A percentile compares a stretch with the other conserved stretches of the same genome.
phyloP scores from a whole-genome alignment of 2,888 invertebrate genomes.

The Nomada ferruginata region DNA sequence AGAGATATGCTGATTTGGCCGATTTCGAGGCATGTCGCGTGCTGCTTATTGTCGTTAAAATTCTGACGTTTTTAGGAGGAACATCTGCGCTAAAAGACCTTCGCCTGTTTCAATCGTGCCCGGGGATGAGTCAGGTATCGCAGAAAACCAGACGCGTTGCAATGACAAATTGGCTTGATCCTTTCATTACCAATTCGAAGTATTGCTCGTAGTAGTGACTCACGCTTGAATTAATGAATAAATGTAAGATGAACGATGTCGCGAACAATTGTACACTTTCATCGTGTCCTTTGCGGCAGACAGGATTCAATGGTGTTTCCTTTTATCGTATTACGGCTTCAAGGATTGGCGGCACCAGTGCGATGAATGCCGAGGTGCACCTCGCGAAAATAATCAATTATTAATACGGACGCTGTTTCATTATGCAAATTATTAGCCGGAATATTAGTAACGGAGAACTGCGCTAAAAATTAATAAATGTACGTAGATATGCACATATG shows the following conservation, averaged over 20 bases:
- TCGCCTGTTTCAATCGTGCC: background rate
- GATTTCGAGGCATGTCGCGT: background rate
- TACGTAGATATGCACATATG: background rate
- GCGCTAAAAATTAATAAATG: too few relatives aligned
- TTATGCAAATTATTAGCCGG: background rate
- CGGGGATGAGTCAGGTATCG: slow-evolving; percentile 5
- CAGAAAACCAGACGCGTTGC: slow-evolving; percentile 6
- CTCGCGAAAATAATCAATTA: background rate
- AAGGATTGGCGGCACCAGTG: slow-evolving; percentile 21
- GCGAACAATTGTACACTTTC: slow-evolving; percentile 17
- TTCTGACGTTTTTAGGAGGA: background rate
- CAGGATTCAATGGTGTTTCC: slow-evolving; percentile 23
- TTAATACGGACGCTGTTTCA: background rate
- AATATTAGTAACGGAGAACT: background rate
- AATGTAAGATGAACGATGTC: slow-evolving; percentile 24
- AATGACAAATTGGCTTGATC: background rate
- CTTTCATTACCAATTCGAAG: slow-evolving; percentile 30
- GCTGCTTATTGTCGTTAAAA: background rate
- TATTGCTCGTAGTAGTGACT: slow-evolving; percentile 28
- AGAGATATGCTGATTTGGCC: background rate
- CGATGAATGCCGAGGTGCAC: background rate
- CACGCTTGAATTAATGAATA: slow-evolving; percentile 50
- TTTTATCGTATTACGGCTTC: slow-evolving; percentile 20
- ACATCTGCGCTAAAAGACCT: background rate
- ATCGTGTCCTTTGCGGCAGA: slow-evolving; percentile 9